These are phyloP conservation scores for Beris morrisii DNA, from an alignment of 2,888 invertebrate genomes.

Conservation along the genomic window DNA sequence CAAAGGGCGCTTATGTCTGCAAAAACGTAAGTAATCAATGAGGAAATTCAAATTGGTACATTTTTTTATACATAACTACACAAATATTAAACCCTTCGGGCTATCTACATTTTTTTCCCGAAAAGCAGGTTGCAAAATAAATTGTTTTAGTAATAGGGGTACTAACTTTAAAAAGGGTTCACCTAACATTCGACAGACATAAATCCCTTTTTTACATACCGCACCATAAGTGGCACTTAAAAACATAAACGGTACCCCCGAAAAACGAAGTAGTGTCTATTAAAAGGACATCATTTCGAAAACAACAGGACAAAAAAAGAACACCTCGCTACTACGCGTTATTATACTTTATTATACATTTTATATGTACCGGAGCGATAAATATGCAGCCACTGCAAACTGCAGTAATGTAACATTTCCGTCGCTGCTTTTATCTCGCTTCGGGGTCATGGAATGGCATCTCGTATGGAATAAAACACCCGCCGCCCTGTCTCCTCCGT, in stretches of 20 bases:
- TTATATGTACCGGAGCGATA: not conserved
- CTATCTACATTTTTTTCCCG: too few relatives aligned
- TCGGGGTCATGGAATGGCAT: slow-evolving; percentile 26
- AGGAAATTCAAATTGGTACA: too few relatives aligned
- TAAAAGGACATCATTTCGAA: slow-evolving; percentile 20
- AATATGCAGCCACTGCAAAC: slow-evolving; percentile 28
- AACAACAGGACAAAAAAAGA: slow-evolving; percentile 5
- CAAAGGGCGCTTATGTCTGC: too few relatives aligned
- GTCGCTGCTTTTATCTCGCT: slow-evolving; percentile 27
- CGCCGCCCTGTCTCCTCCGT: not conserved
- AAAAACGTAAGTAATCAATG: too few relatives aligned
- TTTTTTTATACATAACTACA: too few relatives aligned
- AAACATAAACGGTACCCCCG: slow-evolving; percentile 1
- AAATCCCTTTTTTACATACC: too few relatives aligned
- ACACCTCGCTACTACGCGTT: slow-evolving; percentile 10
- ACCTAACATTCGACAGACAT: too few relatives aligned
- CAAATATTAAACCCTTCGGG: too few relatives aligned
- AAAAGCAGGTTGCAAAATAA: too few relatives aligned
- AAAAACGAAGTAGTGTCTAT: slow-evolving; percentile 25
- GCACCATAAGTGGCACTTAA: slow-evolving; percentile 18
- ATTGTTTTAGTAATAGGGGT: too few relatives aligned
- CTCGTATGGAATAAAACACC: slow-evolving; percentile 14
- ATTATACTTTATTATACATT: not conserved
- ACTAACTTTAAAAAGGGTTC: too few relatives aligned
- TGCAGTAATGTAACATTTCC: slow-evolving; percentile 8